Percentiles rank a stretch among this genome's conserved stretches.
Conservation (phyloP, 2,888 invertebrate species). For the Thumatha senex region DNA sequence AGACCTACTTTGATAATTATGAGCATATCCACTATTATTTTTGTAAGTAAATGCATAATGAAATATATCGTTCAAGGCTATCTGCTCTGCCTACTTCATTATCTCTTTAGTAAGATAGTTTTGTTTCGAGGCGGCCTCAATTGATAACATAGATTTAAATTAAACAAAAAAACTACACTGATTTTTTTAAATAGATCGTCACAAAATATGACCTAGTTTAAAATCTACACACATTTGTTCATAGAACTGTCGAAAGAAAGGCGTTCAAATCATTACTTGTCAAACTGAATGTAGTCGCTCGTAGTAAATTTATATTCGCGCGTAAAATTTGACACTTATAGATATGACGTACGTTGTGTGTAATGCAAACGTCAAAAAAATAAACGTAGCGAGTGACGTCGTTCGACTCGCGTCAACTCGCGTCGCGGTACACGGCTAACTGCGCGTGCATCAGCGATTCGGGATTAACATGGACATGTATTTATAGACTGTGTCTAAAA, state of each 20-base stretch:
- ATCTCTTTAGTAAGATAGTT: not conserved
- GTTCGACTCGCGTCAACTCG: slow-evolving; percentile 33
- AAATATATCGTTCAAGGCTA: too few relatives aligned
- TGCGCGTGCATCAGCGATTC: slow-evolving; percentile 48
- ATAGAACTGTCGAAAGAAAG: not conserved
- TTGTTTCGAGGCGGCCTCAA: not conserved
- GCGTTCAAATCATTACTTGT: not conserved
- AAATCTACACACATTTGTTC: not conserved
- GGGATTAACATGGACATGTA: slow-evolving; percentile 60
- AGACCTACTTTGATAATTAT: too few relatives aligned
- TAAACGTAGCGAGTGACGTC: slow-evolving; percentile 26
- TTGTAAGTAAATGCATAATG: too few relatives aligned
- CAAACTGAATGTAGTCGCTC: too few relatives aligned
- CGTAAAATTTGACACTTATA: slow-evolving; percentile 23
- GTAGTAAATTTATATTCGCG: not conserved
- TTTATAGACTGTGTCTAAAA: slow-evolving; percentile 60
- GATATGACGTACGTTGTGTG: slow-evolving; percentile 8
- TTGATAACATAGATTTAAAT: not conserved
- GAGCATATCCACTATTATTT: too few relatives aligned
- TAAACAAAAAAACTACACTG: not conserved
- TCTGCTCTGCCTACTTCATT: too few relatives aligned
- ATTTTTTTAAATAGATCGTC: too few relatives aligned
- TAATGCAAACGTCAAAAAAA: slow-evolving; percentile 11
- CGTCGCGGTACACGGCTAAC: slow-evolving; percentile 61
- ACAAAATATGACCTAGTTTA: too few relatives aligned